phyloP scores from a whole-genome alignment of 2,113 vertebrate genomes.

The Ictidomys tridecemlineatus region DNA sequence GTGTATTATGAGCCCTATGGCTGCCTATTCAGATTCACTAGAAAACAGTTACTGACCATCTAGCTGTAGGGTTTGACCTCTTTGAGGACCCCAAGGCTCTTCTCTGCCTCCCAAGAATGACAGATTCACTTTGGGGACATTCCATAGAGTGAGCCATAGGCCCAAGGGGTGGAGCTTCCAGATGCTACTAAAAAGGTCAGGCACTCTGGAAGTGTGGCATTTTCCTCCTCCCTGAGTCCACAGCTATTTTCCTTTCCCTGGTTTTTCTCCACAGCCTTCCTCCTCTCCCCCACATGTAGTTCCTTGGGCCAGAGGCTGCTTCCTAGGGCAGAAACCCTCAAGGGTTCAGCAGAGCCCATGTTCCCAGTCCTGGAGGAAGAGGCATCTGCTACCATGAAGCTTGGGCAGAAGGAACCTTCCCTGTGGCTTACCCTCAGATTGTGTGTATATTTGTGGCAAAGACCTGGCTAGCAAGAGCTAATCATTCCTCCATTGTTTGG shows the following conservation, averaged over 20 bases:
- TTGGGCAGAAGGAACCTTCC: not conserved
- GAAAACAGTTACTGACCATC: not conserved
- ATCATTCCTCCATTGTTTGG: no score
- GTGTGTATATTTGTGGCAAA: not conserved
- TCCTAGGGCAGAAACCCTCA: not conserved
- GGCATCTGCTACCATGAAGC: not conserved
- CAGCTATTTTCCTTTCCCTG: not conserved
- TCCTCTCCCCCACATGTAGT: not conserved
- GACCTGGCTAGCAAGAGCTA: no score
- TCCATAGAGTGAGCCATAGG: not conserved
- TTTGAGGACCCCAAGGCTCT: not conserved
- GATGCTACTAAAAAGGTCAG: not conserved
- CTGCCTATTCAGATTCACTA: not conserved
- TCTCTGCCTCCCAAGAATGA: not conserved
- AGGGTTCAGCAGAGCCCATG: rapidly evolving
- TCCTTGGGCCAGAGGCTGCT: not conserved
- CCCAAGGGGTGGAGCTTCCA: not conserved
- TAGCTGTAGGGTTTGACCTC: not conserved
- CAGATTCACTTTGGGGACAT: not conserved
- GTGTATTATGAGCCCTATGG: not conserved
- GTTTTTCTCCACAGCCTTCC: not conserved
- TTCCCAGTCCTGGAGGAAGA: not conserved
- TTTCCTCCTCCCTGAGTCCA: not conserved
- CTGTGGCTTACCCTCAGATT: not conserved
- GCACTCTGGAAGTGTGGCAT: not conserved